phyloP scores from a whole-genome alignment of 2,113 vertebrate genomes.

The Pluvianellus socialis region DNA sequence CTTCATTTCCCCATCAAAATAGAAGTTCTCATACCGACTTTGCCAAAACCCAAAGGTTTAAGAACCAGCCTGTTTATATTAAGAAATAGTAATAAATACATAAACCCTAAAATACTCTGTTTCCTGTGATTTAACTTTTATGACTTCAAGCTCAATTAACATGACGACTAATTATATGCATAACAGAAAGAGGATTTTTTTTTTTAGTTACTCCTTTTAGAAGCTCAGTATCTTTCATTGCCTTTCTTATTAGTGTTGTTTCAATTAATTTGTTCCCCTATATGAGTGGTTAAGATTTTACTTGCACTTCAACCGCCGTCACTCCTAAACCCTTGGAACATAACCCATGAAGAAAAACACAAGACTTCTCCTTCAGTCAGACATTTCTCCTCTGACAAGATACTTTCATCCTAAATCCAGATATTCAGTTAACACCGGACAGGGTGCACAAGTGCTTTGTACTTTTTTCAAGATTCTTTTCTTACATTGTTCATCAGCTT shows the following conservation, averaged over 20 bases:
- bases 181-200: not conserved
- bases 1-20: not conserved
- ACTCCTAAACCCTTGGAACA: not conserved
- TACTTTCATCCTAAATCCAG: not conserved
- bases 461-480: not conserved
- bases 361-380: not conserved
- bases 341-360: not conserved
- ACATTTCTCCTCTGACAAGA: not conserved
- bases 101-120: not conserved
- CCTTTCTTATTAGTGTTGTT: not conserved
- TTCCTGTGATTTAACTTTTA: not conserved
- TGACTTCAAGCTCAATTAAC: not conserved
- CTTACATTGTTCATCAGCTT: not conserved
- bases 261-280: not conserved
- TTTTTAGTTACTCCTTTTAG: not conserved
- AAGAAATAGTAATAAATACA: not conserved
- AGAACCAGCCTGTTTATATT: not conserved
- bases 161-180: not conserved
- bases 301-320: not conserved
- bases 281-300: not conserved
- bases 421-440: not conserved
- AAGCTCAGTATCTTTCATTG: not conserved
- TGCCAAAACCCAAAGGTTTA: not conserved
- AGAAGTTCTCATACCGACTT: not conserved
- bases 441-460: not conserved